These are phyloP conservation scores for Merodon equestris DNA, from an alignment of 2,888 invertebrate species.

Conservation along the genomic window DNA sequence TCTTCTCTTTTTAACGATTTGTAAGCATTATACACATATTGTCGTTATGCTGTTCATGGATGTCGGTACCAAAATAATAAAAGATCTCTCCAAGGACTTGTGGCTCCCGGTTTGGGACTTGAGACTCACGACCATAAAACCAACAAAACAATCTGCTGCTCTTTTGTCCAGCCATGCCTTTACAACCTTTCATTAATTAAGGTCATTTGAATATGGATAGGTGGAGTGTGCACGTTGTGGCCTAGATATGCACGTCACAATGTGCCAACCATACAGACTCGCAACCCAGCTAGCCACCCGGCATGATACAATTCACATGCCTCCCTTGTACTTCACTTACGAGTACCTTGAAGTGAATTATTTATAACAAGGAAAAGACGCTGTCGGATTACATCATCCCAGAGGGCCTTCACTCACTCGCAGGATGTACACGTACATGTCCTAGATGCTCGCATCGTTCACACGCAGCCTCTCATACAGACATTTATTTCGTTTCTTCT, in stretches of 20 bases:
- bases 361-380: conserved; percentile 50
- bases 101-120: too few species aligned
- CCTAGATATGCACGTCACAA: conserved; percentile 45
- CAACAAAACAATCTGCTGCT: conserved; percentile 33
- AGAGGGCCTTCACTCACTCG: background rate
- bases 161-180: conserved; percentile 28
- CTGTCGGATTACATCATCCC: conserved; percentile 51
- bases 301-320: too few species aligned
- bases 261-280: conserved; percentile 28
- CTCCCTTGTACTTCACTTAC: too few species aligned
- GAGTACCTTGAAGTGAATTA: conserved; percentile 51
- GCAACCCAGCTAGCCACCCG: background rate
- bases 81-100: too few species aligned
- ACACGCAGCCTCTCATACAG: conserved; percentile 2
- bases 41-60: too few species aligned
- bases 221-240: background rate
- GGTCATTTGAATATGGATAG: conserved; percentile 39
- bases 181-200: conserved; percentile 58
- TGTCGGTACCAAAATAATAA: too few species aligned
- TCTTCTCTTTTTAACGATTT: too few species aligned
- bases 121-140: background rate
- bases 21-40: too few species aligned
- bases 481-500: background rate
- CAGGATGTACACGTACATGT: background rate
- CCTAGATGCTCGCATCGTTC: too few species aligned